Percentiles rank a stretch among this genome's conserved stretches.
Evolutionary conservation across 1,140 invertebrate genomes (phyloP).

Genomic region (Catajapyx aquilonaris): DNA sequence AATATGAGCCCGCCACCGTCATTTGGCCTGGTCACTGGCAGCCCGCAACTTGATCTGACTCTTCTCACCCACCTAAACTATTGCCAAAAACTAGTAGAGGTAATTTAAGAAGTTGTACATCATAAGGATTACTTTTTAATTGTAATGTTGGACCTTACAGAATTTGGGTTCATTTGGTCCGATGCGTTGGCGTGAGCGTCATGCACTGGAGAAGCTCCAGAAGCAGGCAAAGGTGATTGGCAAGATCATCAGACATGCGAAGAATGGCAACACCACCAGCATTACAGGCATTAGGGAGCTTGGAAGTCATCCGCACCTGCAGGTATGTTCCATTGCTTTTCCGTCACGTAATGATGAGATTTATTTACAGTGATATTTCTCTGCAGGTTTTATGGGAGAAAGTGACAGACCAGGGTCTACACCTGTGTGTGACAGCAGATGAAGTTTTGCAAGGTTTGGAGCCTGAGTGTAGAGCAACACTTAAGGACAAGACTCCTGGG

Average conservation of each 20-base stretch:
- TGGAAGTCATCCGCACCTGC: slow-evolving; percentile 12
- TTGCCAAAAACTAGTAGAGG: slow-evolving; percentile 24
- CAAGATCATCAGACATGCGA: slow-evolving; percentile 18
- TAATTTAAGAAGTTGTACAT: slow-evolving; percentile 10
- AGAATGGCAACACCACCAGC: slow-evolving; percentile 9
- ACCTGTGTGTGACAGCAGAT: slow-evolving; percentile 6
- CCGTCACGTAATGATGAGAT: slow-evolving; percentile 1
- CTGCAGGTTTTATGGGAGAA: slow-evolving; percentile 4
- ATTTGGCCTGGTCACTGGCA: slow-evolving; percentile 19
- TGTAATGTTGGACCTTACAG: slow-evolving; percentile 13
- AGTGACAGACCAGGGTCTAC: slow-evolving; percentile 3
- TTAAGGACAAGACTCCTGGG: slow-evolving; percentile 2
- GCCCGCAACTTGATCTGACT: slow-evolving; percentile 22
- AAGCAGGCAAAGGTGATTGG: slow-evolving; percentile 22
- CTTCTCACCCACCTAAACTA: slow-evolving; percentile 23
- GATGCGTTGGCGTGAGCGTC: slow-evolving; percentile 23
- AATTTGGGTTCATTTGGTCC: slow-evolving; percentile 29
- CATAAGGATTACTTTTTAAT: slow-evolving; percentile 4
- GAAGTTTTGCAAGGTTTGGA: slow-evolving; percentile 7
- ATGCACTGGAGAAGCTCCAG: slow-evolving; percentile 22
- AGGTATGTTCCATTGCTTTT: background rate
- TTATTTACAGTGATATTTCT: slow-evolving; percentile 3
- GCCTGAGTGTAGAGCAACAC: slow-evolving; percentile 2
- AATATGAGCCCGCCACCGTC: slow-evolving; percentile 2
- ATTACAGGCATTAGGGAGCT: slow-evolving; percentile 10